Evolutionary conservation across 1,140 invertebrate species (phyloP).

Genomic region (Lethrus apterus): DNA sequence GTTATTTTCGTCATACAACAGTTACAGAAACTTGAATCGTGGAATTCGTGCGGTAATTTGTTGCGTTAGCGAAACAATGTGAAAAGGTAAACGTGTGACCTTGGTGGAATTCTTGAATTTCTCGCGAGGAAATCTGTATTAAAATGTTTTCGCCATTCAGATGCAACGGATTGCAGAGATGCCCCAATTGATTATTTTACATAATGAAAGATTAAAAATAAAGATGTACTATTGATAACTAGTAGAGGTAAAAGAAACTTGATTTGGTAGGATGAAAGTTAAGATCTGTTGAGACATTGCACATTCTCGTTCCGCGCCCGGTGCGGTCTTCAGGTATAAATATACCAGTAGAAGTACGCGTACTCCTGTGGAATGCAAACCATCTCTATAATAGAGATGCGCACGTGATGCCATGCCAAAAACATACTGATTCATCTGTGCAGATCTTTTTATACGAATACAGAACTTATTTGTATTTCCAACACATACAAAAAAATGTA

Average conservation of each 20-base stretch:
- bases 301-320: slow-evolving; percentile 13
- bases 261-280: slow-evolving; percentile 15
- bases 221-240: slow-evolving; percentile 3
- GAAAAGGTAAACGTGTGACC: too few species aligned
- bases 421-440: slow-evolving; percentile 6
- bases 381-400: slow-evolving; percentile 22
- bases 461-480: too few species aligned
- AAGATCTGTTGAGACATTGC: slow-evolving; percentile 16
- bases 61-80: too few species aligned
- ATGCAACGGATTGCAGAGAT: too few species aligned
- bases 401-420: slow-evolving; percentile 1
- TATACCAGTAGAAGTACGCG: slow-evolving; percentile 18
- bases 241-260: slow-evolving; percentile 16
- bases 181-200: not conserved
- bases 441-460: too few species aligned
- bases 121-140: too few species aligned
- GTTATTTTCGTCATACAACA: too few species aligned
- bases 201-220: slow-evolving; percentile 16
- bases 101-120: too few species aligned
- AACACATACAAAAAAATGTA: too few species aligned
- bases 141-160: too few species aligned
- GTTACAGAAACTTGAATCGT: too few species aligned
- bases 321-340: slow-evolving; percentile 18
- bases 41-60: too few species aligned
- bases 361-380: slow-evolving; percentile 19